Evolutionary conservation across 1,140 invertebrate genomes (phyloP).

Genomic region (Drosophila simulans): DNA sequence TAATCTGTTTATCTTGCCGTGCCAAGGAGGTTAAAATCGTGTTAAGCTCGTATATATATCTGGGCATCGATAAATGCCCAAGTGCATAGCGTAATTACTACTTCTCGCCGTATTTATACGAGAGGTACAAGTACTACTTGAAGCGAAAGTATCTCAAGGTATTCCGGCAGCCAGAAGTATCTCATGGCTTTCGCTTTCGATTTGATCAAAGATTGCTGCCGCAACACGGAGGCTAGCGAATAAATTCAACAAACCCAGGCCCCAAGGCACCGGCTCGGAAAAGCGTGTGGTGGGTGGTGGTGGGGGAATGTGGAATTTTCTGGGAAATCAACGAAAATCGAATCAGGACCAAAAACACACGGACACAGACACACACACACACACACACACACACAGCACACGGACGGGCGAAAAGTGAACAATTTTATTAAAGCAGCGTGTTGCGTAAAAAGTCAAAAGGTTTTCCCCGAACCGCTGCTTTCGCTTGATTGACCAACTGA

Average conservation of each 20-base stretch:
- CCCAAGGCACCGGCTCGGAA: conserved; percentile 14
- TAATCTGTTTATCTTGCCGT: background rate
- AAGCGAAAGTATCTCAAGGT: conserved; percentile 13
- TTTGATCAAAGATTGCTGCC: conserved; percentile 48
- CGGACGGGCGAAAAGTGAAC: conserved; percentile 14
- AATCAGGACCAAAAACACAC: conserved; percentile 24
- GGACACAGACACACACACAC: conserved; percentile 3
- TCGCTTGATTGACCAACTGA: conserved; percentile 30
- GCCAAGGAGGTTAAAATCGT: background rate
- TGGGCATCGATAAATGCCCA: background rate
- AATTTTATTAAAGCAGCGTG: conserved; percentile 46
- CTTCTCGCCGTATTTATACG: conserved; percentile 3
- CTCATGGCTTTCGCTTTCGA: conserved; percentile 27
- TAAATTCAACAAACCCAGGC: conserved; percentile 26
- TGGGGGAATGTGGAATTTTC: conserved; percentile 17
- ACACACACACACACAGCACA: background rate
- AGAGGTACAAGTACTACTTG: conserved; percentile 10
- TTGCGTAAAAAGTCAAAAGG: conserved; percentile 37
- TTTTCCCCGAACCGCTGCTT: conserved; percentile 9
- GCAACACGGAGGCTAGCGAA: conserved; percentile 32
- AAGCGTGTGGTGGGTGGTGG: background rate
- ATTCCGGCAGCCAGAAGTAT: conserved; percentile 21
- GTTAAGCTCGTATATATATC: background rate
- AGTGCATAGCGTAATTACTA: conserved; percentile 12
- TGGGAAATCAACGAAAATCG: conserved; percentile 48